Conservation (phyloP, 2,113 vertebrate species). For the Antechinus flavipes region DNA sequence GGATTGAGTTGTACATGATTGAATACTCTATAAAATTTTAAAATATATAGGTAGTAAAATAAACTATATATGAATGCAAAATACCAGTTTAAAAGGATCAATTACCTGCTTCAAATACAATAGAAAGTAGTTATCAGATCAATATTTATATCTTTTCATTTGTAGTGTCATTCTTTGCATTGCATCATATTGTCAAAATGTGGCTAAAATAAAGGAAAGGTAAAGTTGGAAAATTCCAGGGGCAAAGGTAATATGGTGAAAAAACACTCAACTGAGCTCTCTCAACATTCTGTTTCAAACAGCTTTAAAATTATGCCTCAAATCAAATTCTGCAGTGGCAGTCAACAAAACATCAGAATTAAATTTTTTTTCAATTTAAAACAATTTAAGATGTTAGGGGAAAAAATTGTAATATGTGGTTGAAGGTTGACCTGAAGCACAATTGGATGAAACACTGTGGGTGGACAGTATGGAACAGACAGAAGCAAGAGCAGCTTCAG, state of each 20-base stretch:
- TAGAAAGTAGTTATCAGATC: slow-evolving; percentile 11
- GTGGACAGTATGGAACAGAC: not conserved
- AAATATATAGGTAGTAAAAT: slow-evolving; percentile 42
- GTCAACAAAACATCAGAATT: no score
- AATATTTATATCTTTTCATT: not conserved
- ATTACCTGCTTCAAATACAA: not conserved
- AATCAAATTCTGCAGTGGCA: no score
- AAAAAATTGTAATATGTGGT: not conserved
- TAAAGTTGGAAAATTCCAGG: not conserved
- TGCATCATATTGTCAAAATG: not conserved
- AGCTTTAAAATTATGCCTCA: no score
- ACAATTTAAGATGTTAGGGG: no score
- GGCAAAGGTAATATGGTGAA: not conserved
- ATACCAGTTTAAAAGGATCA: slow-evolving; percentile 27
- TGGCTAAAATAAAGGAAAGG: not conserved
- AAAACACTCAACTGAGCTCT: not conserved
- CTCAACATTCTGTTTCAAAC: not conserved
- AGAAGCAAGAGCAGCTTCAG: not conserved
- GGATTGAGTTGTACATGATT: slow-evolving; percentile 37
- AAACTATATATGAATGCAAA: not conserved
- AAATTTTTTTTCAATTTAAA: no score
- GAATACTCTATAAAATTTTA: slow-evolving; percentile 50
- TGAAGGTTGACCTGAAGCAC: not conserved
- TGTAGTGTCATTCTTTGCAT: not conserved
- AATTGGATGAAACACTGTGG: not conserved